A percentile compares a stretch with the other conserved stretches of the same genome.
Conservation (phyloP, 2,797 vertebrate genomes). For the Emydoidea blandingii region DNA sequence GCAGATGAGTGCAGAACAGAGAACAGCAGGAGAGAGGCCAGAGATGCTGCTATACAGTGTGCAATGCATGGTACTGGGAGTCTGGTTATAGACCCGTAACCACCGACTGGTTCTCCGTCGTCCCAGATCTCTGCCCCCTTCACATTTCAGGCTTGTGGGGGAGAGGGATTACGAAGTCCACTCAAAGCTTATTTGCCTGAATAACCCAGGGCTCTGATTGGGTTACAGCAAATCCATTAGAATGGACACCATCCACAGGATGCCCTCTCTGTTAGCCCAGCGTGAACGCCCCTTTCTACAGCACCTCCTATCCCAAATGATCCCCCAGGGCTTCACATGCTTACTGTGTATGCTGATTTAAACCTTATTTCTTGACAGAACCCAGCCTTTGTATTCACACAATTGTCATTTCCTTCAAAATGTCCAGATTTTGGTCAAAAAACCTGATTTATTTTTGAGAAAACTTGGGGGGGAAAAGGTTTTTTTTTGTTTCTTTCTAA, state of each 20-base stretch:
- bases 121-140: neutral
- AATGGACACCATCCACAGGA: neutral
- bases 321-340: neutral
- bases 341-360: neutral
- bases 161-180: neutral
- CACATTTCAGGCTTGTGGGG: neutral
- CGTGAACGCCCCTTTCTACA: neutral
- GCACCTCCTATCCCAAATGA: neutral
- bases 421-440: neutral
- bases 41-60: neutral
- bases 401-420: neutral
- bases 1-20: slow-evolving; percentile 39
- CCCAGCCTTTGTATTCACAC: neutral
- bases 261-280: neutral
- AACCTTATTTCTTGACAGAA: neutral
- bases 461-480: neutral
- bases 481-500: neutral
- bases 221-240: too few relatives aligned
- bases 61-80: neutral
- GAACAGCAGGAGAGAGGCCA: neutral
- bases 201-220: neutral
- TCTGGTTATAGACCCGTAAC: neutral
- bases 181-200: neutral
- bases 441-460: neutral
- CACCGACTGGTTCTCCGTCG: neutral